Base-by-base conservation (phyloP, 1,140 invertebrate genomes). In the Trachelipus rathkii region DNA sequence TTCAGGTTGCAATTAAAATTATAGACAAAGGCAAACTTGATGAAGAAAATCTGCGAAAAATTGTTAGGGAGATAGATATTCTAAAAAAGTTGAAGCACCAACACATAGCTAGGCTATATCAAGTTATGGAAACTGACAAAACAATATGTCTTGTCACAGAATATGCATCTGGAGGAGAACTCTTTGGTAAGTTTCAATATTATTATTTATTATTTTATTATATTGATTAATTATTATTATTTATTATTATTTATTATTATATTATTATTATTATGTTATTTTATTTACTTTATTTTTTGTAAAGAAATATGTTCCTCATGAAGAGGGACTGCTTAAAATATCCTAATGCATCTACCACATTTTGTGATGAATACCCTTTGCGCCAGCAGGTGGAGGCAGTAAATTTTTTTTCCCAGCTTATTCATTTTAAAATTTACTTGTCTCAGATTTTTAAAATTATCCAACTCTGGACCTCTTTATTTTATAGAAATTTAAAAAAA, bases 21-120 rank as follows among this genome's bases (percentile, higher is more conserved):
- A 96, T 98, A 84, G 95, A 97, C 87, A 97, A 97, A 87, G 95
- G 93, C 44, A 94, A 96, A 87, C 87, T 99, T 84, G 95, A 97
- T 85, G 91, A 94, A 83, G 93, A 95, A 82, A 99, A 99, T 87
- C 86, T 98, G 83, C 92, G 95, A 84, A 99, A 99, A 89, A 95
- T 99, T 79, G 95, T 97, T 87, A 89, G 97, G 76, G 97, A 99
- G 90, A 95, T 99, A 81, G 92, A 97, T 84, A 98, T 99, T 83
- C 95, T 99, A 92, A 97, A 97, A 87, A 91, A 93, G 83, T 88
- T 99, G 82, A 90, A 93, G 83, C 97, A 99, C 90, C 95, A 95
- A 68, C 94, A 99, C 87, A 97, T 99, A 83, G 95, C 99, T 84
- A 93, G 95, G 87, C 89, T 99, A 75, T 99, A 98, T 87, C 96